These are phyloP conservation scores for Anoplopoma fimbria DNA, from an alignment of 2,113 vertebrate genomes.

Conservation along the genomic window DNA sequence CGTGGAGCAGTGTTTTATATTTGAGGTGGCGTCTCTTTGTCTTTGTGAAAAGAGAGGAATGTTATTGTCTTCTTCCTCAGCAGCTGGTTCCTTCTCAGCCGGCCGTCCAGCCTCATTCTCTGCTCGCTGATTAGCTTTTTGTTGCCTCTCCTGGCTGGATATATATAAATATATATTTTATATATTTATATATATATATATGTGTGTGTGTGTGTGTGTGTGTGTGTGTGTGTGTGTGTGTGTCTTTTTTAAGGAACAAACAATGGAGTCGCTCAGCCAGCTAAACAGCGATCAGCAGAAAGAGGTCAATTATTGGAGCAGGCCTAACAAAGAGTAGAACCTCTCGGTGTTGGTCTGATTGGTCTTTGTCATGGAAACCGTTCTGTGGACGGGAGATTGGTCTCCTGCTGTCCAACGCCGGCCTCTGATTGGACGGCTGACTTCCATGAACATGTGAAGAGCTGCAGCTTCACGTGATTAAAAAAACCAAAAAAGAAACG, in stretches of 20 bases:
- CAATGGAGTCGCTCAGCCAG: constrained; percentile 72
- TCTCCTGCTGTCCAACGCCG: constrained; percentile 1
- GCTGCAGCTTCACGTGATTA: background rate
- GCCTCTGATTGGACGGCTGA: constrained; percentile 23
- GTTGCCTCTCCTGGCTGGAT: background rate
- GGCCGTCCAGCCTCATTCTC: too few species aligned
- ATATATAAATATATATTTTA: too few species aligned
- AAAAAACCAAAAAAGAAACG: too few species aligned
- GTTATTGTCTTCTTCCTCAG: background rate
- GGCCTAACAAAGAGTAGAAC: constrained; percentile 25
- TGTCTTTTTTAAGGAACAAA: constrained; percentile 61
- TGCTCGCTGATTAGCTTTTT: too few species aligned
- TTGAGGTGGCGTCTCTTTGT: background rate
- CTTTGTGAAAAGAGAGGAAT: background rate
- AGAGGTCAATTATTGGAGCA: constrained; percentile 72
- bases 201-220: background rate
- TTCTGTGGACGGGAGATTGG: background rate
- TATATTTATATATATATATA: too few species aligned
- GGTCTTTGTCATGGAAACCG: constrained; percentile 55
- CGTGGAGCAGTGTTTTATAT: too few species aligned
- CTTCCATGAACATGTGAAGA: constrained; percentile 20
- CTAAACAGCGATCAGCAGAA: constrained; percentile 60
- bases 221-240: constrained; percentile 47
- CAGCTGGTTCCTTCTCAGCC: background rate
- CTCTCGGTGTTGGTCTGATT: constrained; percentile 39